A percentile compares a stretch with the other conserved stretches of the same genome.
Evolutionary conservation across 2,113 vertebrate species (phyloP).

Genomic region (Stigmatopora argus): DNA sequence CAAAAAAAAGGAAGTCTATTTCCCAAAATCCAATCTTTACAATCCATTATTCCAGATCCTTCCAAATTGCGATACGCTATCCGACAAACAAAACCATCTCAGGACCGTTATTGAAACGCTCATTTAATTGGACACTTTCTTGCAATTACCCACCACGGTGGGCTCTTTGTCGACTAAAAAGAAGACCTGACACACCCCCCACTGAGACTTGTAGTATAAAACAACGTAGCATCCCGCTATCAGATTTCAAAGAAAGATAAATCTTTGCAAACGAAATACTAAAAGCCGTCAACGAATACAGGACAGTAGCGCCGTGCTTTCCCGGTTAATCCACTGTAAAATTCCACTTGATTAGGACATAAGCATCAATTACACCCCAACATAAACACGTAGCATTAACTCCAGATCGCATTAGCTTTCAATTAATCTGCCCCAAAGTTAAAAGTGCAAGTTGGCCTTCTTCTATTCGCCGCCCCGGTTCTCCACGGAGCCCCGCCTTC

Average conservation of each 20-base stretch:
- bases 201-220: conserved; percentile 24
- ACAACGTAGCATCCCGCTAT: conserved; percentile 18
- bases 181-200: conserved; percentile 17
- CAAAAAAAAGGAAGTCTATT: no score
- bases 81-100: conserved; percentile 42
- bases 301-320: background rate
- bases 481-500: conserved; percentile 3
- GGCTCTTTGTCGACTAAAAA: conserved; percentile 32
- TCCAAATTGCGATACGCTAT: conserved; percentile 30
- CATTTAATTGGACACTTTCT: conserved; percentile 54
- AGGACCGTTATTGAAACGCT: conserved; percentile 54
- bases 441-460: conserved; percentile 37
- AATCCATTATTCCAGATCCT: conserved; percentile 10
- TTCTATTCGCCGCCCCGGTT: conserved; percentile 34
- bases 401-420: conserved; percentile 39
- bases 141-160: conserved; percentile 55
- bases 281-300: conserved; percentile 10
- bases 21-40: background rate
- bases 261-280: conserved; percentile 20
- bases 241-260: conserved; percentile 29
- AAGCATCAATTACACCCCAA: conserved; percentile 48
- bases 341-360: conserved; percentile 53
- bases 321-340: conserved; percentile 36
- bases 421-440: conserved; percentile 42
- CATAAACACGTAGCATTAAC: conserved; percentile 48